These are phyloP conservation scores for Zalophus californianus DNA, from an alignment of 2,797 vertebrate genomes.

Conservation along the genomic window DNA sequence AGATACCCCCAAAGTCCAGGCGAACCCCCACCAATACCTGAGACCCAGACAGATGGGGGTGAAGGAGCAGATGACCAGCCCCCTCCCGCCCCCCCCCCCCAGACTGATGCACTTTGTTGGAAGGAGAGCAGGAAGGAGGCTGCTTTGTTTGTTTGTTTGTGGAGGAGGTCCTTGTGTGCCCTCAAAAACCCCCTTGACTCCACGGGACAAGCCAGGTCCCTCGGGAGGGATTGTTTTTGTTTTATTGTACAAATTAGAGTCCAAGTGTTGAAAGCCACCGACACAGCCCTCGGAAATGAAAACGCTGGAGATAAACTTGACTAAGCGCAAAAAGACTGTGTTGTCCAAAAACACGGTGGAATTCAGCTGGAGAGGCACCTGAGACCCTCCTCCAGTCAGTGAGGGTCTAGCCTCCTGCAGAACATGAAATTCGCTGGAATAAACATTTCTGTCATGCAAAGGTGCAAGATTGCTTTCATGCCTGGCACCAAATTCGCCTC, in stretches of 20 bases:
- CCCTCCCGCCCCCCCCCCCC: background rate
- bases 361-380: background rate
- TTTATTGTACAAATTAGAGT: slow-evolving; percentile 37
- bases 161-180: background rate
- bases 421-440: slow-evolving; percentile 59
- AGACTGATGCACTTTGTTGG: background rate
- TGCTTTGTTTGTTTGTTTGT: slow-evolving; percentile 47
- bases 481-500: slow-evolving; percentile 50
- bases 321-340: background rate
- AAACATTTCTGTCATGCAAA: slow-evolving; percentile 76
- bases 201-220: background rate
- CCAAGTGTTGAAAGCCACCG: slow-evolving; percentile 54
- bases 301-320: background rate
- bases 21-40: background rate
- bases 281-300: slow-evolving; percentile 69
- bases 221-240: accelerated
- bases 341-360: slow-evolving; percentile 45
- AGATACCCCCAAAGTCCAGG: background rate
- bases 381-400: slow-evolving; percentile 23
- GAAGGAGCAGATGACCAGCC: no score
- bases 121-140: background rate
- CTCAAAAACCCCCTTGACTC: accelerated
- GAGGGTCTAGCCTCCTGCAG: slow-evolving; percentile 68
- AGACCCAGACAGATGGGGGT: background rate
- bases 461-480: slow-evolving; percentile 79